A percentile compares a stretch with the other conserved stretches of the same genome.
phyloP scores from a whole-genome alignment of 1,140 invertebrate genomes.

The Drosophila insularis region DNA sequence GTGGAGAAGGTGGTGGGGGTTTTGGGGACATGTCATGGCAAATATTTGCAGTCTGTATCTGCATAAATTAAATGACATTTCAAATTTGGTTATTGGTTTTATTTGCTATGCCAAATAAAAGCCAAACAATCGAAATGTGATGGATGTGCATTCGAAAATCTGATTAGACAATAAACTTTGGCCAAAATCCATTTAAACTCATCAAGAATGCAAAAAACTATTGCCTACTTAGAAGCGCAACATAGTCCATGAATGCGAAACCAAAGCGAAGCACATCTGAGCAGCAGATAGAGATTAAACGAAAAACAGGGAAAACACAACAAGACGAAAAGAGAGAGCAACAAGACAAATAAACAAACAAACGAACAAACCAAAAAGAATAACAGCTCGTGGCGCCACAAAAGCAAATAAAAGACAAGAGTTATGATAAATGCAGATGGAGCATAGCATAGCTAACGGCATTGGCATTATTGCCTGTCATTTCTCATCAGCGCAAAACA shows the following conservation, averaged over 20 bases:
- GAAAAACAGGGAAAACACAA: slow-evolving; percentile 35
- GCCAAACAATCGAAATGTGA: background rate
- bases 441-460: slow-evolving; percentile 51
- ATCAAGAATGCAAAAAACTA: slow-evolving; percentile 28
- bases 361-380: background rate
- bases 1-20: background rate
- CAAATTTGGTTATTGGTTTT: slow-evolving; percentile 2
- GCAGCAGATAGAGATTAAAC: background rate
- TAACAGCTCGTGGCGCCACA: slow-evolving; percentile 41
- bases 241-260: slow-evolving; percentile 41
- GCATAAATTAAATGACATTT: slow-evolving; percentile 49
- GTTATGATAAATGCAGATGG: slow-evolving; percentile 81
- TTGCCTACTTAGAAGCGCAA: slow-evolving; percentile 37
- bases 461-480: slow-evolving; percentile 77
- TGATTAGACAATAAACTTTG: background rate
- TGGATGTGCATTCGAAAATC: background rate
- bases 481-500: slow-evolving; percentile 66
- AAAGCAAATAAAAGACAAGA: slow-evolving; percentile 73
- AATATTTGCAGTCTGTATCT: slow-evolving; percentile 36
- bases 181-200: background rate
- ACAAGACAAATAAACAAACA: slow-evolving; percentile 11
- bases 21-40: background rate
- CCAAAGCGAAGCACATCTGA: slow-evolving; percentile 23
- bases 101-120: background rate
- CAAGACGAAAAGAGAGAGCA: slow-evolving; percentile 26